phyloP scores from a whole-genome alignment of 2,888 invertebrate genomes.

The Therioaphis trifolii region DNA sequence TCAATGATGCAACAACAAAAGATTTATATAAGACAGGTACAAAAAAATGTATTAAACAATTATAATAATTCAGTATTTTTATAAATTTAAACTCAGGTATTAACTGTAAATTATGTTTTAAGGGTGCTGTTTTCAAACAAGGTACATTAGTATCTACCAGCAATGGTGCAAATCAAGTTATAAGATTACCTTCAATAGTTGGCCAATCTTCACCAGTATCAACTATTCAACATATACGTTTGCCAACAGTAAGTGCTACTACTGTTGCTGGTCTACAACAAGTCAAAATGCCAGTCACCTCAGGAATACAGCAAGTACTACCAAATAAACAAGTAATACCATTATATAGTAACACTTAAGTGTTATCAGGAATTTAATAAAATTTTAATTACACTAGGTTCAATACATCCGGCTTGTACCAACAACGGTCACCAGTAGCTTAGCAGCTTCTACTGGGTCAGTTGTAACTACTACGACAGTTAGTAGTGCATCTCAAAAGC shows the following conservation, averaged over 20 bases:
- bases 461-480: slow-evolving; percentile 35
- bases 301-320: slow-evolving; percentile 55
- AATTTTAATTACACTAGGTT: slow-evolving; percentile 27
- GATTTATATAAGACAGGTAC: slow-evolving; percentile 68
- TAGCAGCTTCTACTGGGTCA: slow-evolving; percentile 16
- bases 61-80: neutral
- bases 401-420: slow-evolving; percentile 56
- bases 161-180: slow-evolving; percentile 50
- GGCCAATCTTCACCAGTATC: slow-evolving; percentile 50
- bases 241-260: slow-evolving; percentile 54
- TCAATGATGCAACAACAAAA: slow-evolving; percentile 68
- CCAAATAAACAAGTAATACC: slow-evolving; percentile 57
- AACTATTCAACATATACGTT: slow-evolving; percentile 56
- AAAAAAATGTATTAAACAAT: neutral
- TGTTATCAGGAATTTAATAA: neutral
- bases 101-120: neutral
- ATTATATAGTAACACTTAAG: neutral
- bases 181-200: slow-evolving; percentile 53
- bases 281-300: slow-evolving; percentile 44
- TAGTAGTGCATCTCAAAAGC: slow-evolving; percentile 4
- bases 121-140: slow-evolving; percentile 53
- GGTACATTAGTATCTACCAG: slow-evolving; percentile 52
- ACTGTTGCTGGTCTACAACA: slow-evolving; percentile 45
- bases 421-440: slow-evolving; percentile 35
- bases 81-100: neutral